phyloP scores from a whole-genome alignment of 2,888 invertebrate species.

The Hypercompe scribonia region DNA sequence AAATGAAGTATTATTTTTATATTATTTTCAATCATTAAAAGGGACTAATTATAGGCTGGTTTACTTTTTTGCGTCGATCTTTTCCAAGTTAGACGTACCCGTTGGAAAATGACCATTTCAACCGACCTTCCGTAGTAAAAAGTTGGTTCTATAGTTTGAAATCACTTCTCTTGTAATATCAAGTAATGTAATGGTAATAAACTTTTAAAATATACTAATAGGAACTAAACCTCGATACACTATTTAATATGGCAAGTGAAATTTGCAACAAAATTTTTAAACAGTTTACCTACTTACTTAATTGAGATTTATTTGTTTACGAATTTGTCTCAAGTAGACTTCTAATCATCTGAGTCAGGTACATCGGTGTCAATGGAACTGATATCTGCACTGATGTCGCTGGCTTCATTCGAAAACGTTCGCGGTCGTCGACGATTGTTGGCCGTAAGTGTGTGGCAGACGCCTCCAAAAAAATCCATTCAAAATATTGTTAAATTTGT shows the following conservation, averaged over 20 bases:
- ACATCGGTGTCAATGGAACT: constrained; percentile 77
- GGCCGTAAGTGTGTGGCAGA: not conserved
- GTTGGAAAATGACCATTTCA: too few relatives aligned
- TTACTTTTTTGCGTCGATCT: not conserved
- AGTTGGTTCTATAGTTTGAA: too few relatives aligned
- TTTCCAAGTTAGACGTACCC: not conserved
- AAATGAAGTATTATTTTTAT: not conserved
- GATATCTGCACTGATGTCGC: constrained; percentile 76
- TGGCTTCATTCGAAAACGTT: constrained; percentile 43
- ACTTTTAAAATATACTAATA: too few relatives aligned
- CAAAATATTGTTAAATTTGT: not conserved
- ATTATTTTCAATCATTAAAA: not conserved
- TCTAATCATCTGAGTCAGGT: constrained; percentile 66
- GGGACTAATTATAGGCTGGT: not conserved
- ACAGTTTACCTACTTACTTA: not conserved
- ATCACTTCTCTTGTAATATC: not conserved
- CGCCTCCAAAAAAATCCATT: not conserved
- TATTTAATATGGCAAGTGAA: not conserved
- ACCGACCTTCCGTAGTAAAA: too few relatives aligned
- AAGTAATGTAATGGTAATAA: not conserved
- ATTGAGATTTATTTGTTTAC: constrained; percentile 8
- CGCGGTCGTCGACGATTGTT: constrained; percentile 1
- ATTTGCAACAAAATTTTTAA: not conserved
- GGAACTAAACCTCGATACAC: not conserved
- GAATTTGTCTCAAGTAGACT: not conserved